Percentiles rank a stretch among this genome's conserved stretches.
These are phyloP conservation scores for Nannoperca australis DNA, from an alignment of 2,797 vertebrate genomes.

Conservation along the genomic window DNA sequence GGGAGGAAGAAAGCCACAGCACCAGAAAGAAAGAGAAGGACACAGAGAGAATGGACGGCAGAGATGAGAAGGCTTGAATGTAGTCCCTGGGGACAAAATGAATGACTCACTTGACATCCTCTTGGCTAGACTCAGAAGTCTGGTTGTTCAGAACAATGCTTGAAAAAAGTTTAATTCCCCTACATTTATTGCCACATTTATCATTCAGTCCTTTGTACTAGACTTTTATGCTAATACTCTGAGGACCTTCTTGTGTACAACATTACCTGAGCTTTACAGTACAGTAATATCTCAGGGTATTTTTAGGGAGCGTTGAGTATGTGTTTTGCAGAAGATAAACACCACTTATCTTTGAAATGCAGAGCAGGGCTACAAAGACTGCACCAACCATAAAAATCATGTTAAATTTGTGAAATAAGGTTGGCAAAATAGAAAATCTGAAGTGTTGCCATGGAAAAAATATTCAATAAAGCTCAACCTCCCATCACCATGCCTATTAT, in stretches of 20 bases:
- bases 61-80: constrained; percentile 67
- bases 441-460: constrained; percentile 25
- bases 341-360: constrained; percentile 49
- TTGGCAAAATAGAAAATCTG: constrained; percentile 10
- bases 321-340: constrained; percentile 32
- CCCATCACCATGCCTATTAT: constrained; percentile 28
- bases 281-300: constrained; percentile 44
- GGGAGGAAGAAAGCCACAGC: constrained; percentile 62
- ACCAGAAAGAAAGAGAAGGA: constrained; percentile 54
- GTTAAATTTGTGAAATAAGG: constrained; percentile 22
- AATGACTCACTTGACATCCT: constrained; percentile 75
- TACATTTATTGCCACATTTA: constrained; percentile 67
- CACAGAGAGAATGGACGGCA: constrained; percentile 58
- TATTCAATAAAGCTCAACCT: constrained; percentile 13
- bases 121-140: constrained; percentile 54
- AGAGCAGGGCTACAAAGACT: constrained; percentile 17
- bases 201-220: constrained; percentile 54
- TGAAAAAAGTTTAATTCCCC: constrained; percentile 56
- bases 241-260: constrained; percentile 29
- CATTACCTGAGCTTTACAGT: constrained; percentile 56
- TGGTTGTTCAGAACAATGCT: constrained; percentile 58
- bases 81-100: constrained; percentile 70
- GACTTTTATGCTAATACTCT: constrained; percentile 43
- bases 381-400: background rate
- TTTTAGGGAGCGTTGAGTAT: constrained; percentile 33